Evolutionary conservation across 2,113 vertebrate species (phyloP).

Genomic region (Cephalopholis sonnerati): DNA sequence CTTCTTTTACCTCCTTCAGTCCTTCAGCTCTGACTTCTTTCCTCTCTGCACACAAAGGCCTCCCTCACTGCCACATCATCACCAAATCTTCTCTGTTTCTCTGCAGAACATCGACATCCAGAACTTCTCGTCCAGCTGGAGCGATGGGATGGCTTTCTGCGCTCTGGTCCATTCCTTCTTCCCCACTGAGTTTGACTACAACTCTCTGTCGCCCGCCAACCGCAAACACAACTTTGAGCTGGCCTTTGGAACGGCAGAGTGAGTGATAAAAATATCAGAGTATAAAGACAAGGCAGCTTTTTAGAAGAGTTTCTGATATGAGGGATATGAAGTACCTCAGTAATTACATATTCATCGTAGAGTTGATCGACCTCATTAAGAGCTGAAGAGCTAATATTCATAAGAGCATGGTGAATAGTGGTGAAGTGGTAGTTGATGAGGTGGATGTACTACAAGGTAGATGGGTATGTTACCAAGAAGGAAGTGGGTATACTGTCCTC

Average conservation of each 20-base stretch:
- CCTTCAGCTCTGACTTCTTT: not conserved
- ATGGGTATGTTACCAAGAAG: too few relatives aligned
- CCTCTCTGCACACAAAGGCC: not conserved
- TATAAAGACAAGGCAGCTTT: not conserved
- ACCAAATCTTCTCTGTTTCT: conserved; percentile 9
- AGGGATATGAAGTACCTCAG: not conserved
- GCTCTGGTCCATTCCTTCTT: conserved; percentile 98
- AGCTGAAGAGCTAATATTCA: not conserved
- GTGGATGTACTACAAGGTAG: too few relatives aligned
- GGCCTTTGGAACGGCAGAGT: conserved; percentile 95
- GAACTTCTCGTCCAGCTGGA: conserved; percentile 99
- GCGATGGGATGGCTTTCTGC: conserved; percentile 97
- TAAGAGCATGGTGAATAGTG: too few relatives aligned
- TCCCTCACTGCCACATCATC: conserved; percentile 15
- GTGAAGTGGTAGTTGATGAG: too few relatives aligned
- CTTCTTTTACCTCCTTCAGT: conserved; percentile 4
- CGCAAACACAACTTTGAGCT: conserved; percentile 95
- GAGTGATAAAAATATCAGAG: conserved; percentile 64
- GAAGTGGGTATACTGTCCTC: too few relatives aligned
- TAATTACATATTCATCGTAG: not conserved
- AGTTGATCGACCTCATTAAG: not conserved
- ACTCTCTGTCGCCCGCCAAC: conserved; percentile 87
- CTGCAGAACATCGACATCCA: conserved; percentile 94
- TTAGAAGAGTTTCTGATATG: not conserved
- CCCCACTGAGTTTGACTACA: conserved; percentile 95